Evolutionary conservation across 1,140 invertebrate species (phyloP), one percentile per base, ranked within the genome.

Genomic region (Drosophila athabasca): DNA sequence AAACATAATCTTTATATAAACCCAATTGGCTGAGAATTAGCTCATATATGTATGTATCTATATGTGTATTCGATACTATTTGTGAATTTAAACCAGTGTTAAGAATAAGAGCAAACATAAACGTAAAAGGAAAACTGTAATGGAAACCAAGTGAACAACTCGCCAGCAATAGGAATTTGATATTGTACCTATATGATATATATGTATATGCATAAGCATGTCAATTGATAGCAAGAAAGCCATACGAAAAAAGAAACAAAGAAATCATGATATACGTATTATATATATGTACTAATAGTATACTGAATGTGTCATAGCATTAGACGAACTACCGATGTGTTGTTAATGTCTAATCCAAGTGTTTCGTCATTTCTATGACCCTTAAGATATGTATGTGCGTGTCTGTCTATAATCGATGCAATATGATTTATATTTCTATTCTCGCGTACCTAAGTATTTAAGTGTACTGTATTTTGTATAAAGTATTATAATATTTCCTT

Each of bases 181-280:
- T 57, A 39, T 39, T 39, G 35, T 39, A 39, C 35, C 35, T 39
- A 39, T 39, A 11, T 39, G 35, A 67, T 68, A 62, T 11, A 68
- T 69, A 64, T 52, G 35, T 52, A 76, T 49, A 26, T 50, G 49
- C 58, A 45, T 62, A 65, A 61, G 83, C 61, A 62, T 24, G 75
- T 79, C 79, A 79, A 83, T 89, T 69, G 51, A 55, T 68, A 71
- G 66, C 29, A 43, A 66, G 49, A 48, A 46, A 82, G 83, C 82
- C 74, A 85, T 78, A 74, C 31, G 46, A 53, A 46, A 54, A 73
- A 74, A 45, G 53, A 49, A 43, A 62, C 76, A 53, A 59, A 59
- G 19, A 68, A 57, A 62, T 52, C 50, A 57, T 60, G 29, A 78
- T 52, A 66, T 78, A 78, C 72, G 73, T 76, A 76, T 76, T 76